A percentile compares a stretch with the other conserved stretches of the same genome.
Conservation (phyloP, 2,797 vertebrate genomes). For the Anguilla megastoma region DNA sequence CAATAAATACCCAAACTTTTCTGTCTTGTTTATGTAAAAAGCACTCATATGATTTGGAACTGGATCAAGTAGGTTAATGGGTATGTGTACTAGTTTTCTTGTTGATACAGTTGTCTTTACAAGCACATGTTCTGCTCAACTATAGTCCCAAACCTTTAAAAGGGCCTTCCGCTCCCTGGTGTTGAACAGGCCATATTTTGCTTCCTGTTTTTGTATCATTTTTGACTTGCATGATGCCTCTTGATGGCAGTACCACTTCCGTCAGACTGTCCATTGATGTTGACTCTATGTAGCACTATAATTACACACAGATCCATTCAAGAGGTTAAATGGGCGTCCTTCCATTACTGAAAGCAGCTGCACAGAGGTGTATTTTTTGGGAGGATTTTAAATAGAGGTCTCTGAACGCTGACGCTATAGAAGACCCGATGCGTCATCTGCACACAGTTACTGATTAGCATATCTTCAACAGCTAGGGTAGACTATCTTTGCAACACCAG, state of each 20-base stretch:
- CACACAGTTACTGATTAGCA: slow-evolving; percentile 56
- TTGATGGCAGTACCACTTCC: slow-evolving; percentile 65
- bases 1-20: slow-evolving; percentile 80
- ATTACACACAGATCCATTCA: slow-evolving; percentile 6
- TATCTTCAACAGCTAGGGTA: slow-evolving; percentile 51
- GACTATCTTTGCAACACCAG: slow-evolving; percentile 47
- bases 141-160: slow-evolving; percentile 63
- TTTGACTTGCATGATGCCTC: slow-evolving; percentile 69
- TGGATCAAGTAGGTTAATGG: slow-evolving; percentile 82
- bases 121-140: slow-evolving; percentile 70
- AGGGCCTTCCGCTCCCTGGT: slow-evolving; percentile 58
- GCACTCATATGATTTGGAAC: slow-evolving; percentile 82
- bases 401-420: slow-evolving; percentile 32
- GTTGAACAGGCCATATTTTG: slow-evolving; percentile 53
- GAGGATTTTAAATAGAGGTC: slow-evolving; percentile 46
- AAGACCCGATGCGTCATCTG: slow-evolving; percentile 45
- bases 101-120: slow-evolving; percentile 75
- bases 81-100: slow-evolving; percentile 80
- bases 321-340: background rate
- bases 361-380: slow-evolving; percentile 22
- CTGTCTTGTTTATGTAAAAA: slow-evolving; percentile 81
- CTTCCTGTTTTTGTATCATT: slow-evolving; percentile 53
- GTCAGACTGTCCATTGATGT: slow-evolving; percentile 49
- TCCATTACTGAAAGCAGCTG: slow-evolving; percentile 29
- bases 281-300: slow-evolving; percentile 41